Evolutionary conservation across 2,113 vertebrate species (phyloP).

Genomic region (Apteryx mantelli): DNA sequence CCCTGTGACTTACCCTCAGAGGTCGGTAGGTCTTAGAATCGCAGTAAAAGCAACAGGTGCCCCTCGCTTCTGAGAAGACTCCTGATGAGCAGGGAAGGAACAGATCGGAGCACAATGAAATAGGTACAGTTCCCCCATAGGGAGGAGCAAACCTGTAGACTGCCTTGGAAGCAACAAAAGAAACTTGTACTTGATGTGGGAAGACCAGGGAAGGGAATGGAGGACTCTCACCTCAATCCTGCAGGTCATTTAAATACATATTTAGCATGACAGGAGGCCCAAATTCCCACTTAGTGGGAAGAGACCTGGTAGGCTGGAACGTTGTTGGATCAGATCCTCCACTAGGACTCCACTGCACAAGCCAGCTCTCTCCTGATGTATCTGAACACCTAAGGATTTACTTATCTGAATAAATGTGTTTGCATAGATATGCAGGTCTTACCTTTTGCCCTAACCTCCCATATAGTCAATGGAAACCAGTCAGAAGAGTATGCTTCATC

Average conservation of each 20-base stretch:
- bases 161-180: background rate
- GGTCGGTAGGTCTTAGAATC: background rate
- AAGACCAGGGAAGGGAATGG: background rate
- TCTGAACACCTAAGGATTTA: background rate
- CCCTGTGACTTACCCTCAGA: background rate
- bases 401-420: background rate
- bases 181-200: background rate
- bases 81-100: background rate
- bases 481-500: accelerated
- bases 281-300: background rate
- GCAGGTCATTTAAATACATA: background rate
- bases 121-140: background rate
- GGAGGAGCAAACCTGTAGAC: background rate
- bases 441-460: background rate
- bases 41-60: background rate
- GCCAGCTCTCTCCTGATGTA: background rate
- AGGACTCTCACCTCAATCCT: background rate
- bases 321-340: background rate
- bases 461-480: background rate
- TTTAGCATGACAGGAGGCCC: background rate
- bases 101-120: background rate
- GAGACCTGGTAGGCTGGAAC: accelerated
- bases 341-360: background rate
- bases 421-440: background rate
- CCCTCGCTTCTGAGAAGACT: background rate